phyloP scores from a whole-genome alignment of 2,113 vertebrate species.

The Callaeas wilsoni region DNA sequence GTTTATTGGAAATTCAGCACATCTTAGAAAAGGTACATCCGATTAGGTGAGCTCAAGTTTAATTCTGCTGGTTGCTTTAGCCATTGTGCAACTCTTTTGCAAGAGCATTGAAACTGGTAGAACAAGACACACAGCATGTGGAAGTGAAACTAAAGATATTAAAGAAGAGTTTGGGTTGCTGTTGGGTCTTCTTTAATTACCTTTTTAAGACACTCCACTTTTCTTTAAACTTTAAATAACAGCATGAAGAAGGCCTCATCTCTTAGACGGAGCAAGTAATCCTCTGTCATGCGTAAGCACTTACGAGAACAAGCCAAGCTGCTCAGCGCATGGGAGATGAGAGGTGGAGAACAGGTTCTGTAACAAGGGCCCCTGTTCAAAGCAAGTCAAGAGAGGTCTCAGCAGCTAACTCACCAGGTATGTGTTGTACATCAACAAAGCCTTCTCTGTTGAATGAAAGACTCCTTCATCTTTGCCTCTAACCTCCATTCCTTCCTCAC shows the following conservation, averaged over 20 bases:
- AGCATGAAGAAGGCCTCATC: not conserved
- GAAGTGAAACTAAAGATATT: constrained; percentile 56
- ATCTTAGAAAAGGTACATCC: not conserved
- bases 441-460: constrained; percentile 52
- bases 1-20: constrained; percentile 13
- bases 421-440: constrained; percentile 46
- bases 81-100: constrained; percentile 51
- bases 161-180: constrained; percentile 50
- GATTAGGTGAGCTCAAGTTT: constrained; percentile 18
- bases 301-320: not conserved
- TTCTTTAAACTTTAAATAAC: constrained; percentile 50
- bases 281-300: not conserved
- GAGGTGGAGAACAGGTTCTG: constrained; percentile 41
- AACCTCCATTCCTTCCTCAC: constrained; percentile 51
- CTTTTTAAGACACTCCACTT: constrained; percentile 32
- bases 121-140: constrained; percentile 47
- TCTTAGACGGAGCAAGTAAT: not conserved
- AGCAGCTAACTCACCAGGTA: constrained; percentile 5
- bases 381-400: constrained; percentile 50
- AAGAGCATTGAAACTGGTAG: constrained; percentile 50
- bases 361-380: constrained; percentile 46
- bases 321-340: not conserved
- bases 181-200: constrained; percentile 55
- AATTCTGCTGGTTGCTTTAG: constrained; percentile 14
- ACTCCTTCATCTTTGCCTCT: constrained; percentile 39